A percentile compares a stretch with the other conserved stretches of the same genome.
Conservation (phyloP, 2,113 vertebrate genomes). For the Cebus imitator region DNA sequence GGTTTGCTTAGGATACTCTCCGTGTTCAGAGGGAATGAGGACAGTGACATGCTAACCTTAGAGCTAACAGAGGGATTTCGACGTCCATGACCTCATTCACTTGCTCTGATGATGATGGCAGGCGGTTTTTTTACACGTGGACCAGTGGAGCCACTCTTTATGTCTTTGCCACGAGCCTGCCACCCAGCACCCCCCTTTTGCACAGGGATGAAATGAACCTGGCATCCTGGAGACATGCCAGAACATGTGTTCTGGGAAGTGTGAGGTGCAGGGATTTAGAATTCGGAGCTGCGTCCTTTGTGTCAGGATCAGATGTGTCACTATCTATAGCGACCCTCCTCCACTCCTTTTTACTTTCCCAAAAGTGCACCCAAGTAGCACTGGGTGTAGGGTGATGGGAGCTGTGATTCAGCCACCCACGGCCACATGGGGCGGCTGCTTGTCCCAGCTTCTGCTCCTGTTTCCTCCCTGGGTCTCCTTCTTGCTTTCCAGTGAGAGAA, state of each 20-base stretch:
- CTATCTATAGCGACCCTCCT: not conserved
- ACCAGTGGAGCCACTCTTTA: accelerated
- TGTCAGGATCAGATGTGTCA: not conserved
- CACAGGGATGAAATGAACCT: not conserved
- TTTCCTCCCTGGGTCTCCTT: not conserved
- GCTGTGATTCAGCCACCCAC: conserved; percentile 11
- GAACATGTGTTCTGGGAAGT: not conserved
- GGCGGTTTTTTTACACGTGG: accelerated
- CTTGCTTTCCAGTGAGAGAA: not conserved
- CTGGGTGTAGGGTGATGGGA: not conserved
- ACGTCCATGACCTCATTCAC: accelerated
- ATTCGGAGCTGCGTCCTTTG: not conserved
- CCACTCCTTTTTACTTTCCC: not conserved
- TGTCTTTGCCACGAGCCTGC: not conserved
- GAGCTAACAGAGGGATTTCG: not conserved
- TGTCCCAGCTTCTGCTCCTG: not conserved
- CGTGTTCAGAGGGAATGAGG: not conserved
- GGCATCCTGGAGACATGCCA: not conserved
- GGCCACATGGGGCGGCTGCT: not conserved
- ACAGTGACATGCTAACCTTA: not conserved
- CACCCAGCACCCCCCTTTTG: accelerated
- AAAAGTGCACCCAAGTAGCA: not conserved
- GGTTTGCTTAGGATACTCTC: accelerated
- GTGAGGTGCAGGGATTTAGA: not conserved
- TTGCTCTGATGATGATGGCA: too few species aligned